Percentiles rank a stretch among this genome's conserved stretches.
Conservation (phyloP, 2,797 vertebrate species). For the Periparus ater region DNA sequence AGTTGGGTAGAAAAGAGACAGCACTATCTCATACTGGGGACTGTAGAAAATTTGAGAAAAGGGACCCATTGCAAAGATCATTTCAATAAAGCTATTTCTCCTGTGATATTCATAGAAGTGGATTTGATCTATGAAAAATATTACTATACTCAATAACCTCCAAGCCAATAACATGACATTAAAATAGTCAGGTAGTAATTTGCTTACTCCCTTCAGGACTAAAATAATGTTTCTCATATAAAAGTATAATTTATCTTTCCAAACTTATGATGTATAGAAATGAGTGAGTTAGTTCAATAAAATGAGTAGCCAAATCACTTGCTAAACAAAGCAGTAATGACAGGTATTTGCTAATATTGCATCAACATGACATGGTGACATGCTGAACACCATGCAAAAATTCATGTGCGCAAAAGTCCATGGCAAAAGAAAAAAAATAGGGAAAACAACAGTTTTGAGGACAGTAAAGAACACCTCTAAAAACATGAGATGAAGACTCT, state of each 20-base stretch:
- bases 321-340: background rate
- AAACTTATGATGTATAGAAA: background rate
- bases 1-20: background rate
- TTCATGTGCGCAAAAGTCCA: background rate
- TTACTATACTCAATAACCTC: background rate
- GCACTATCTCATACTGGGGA: background rate
- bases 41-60: background rate
- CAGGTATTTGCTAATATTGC: background rate
- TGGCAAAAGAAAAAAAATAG: background rate
- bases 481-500: background rate
- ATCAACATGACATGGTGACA: accelerated
- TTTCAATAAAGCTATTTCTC: background rate
- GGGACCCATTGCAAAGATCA: background rate
- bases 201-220: background rate
- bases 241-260: background rate
- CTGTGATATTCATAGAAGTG: background rate
- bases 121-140: background rate
- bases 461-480: background rate
- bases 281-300: background rate
- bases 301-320: background rate
- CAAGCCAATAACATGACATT: background rate
- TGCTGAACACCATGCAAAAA: background rate
- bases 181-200: background rate
- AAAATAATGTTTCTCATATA: background rate
- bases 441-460: background rate